Percentiles rank a stretch among this genome's conserved stretches.
These are phyloP conservation scores for Anagyrus pseudococci DNA, from an alignment of 2,888 invertebrate species.

Conservation along the genomic window DNA sequence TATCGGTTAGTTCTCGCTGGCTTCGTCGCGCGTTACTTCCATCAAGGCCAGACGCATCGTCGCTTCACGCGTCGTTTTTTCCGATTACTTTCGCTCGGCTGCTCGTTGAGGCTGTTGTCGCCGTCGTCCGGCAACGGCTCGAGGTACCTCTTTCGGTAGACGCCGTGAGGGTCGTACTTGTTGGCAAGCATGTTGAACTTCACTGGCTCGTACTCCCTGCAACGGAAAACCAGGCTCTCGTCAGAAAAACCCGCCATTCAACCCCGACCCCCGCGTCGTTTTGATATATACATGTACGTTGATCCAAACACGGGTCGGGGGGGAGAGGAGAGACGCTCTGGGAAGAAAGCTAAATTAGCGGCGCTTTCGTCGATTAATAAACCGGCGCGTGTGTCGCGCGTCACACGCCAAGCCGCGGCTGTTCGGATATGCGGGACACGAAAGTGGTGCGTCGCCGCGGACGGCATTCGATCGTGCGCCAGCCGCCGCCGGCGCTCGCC, in stretches of 20 bases:
- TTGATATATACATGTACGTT: not conserved
- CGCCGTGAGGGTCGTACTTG: constrained; percentile 46
- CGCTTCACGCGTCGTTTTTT: not conserved
- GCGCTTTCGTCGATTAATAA: no score
- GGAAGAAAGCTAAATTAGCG: no score
- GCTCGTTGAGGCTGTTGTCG: constrained; percentile 30
- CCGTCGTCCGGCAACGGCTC: constrained; percentile 41
- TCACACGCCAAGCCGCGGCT: no score
- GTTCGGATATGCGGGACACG: constrained; percentile 21
- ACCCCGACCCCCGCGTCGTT: not conserved
- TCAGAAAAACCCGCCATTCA: not conserved
- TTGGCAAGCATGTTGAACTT: constrained; percentile 46
- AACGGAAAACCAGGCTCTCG: constrained; percentile 23
- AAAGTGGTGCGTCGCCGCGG: constrained; percentile 32
- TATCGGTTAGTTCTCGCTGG: no score
- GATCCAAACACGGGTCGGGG: not conserved
- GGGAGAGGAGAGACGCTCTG: not conserved
- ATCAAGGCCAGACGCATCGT: no score
- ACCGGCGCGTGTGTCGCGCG: not conserved
- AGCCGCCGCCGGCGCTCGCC: constrained; percentile 20
- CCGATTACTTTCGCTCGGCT: constrained; percentile 11
- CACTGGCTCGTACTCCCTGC: constrained; percentile 46
- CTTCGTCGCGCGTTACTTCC: no score
- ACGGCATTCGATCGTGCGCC: constrained; percentile 27
- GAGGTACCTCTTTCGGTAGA: constrained; percentile 45